These are phyloP conservation scores for Drosophila ustulata DNA, from an alignment of 2,888 invertebrate species.

Conservation along the genomic window DNA sequence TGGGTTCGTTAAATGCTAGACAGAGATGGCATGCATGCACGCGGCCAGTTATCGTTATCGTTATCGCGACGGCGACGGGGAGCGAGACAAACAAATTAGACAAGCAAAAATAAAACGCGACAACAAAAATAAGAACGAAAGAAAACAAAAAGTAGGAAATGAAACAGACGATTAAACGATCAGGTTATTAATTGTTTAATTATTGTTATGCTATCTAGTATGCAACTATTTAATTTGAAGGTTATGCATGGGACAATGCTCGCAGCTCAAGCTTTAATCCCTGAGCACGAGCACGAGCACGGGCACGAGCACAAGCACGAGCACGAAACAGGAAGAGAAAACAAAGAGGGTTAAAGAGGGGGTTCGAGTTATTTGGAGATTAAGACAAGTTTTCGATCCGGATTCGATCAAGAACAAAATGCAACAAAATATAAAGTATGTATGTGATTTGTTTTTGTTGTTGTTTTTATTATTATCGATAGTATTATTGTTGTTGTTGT, in stretches of 20 bases:
- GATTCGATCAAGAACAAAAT: constrained; percentile 39
- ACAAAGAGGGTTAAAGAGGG: constrained; percentile 33
- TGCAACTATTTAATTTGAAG: constrained; percentile 12
- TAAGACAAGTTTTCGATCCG: constrained; percentile 31
- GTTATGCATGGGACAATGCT: constrained; percentile 13
- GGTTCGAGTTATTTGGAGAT: constrained; percentile 7
- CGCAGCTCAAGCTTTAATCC: constrained; percentile 6
- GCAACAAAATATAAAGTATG: constrained; percentile 33
- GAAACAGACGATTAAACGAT: constrained; percentile 4
- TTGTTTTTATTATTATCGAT: constrained; percentile 19
- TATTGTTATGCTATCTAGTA: background rate
- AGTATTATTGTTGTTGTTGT: constrained; percentile 26
- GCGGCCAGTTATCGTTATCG: constrained; percentile 5
- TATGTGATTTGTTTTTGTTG: constrained; percentile 27
- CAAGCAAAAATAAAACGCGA: background rate
- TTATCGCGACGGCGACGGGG: background rate
- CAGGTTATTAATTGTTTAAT: constrained; percentile 1
- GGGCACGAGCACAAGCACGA: constrained; percentile 44
- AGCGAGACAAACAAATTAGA: constrained; percentile 3
- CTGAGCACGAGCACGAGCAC: constrained; percentile 37
- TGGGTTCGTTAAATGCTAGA: constrained; percentile 20
- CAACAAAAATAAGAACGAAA: background rate
- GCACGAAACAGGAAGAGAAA: constrained; percentile 41
- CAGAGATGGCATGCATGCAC: constrained; percentile 48
- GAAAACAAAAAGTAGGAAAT: background rate